Percentiles rank a stretch among this genome's conserved stretches.
Conservation (phyloP, 2,113 vertebrate species). For the Hyla sarda region DNA sequence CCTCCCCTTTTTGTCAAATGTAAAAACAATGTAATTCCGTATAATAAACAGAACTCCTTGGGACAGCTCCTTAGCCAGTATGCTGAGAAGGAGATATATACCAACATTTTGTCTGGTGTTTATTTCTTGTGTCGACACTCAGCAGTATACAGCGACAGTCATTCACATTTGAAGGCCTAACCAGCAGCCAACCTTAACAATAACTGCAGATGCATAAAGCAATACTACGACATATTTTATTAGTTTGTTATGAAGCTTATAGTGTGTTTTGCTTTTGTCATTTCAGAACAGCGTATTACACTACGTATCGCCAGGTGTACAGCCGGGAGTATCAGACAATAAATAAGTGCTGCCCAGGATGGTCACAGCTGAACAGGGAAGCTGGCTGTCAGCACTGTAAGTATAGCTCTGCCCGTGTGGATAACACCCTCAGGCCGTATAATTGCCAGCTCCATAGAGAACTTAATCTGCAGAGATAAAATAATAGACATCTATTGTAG, state of each 20-base stretch:
- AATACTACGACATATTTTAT: neutral
- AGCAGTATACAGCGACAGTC: too few relatives aligned
- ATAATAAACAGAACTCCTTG: too few relatives aligned
- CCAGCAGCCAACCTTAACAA: too few relatives aligned
- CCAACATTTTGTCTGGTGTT: too few relatives aligned
- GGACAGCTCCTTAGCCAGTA: too few relatives aligned
- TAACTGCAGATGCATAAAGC: too few relatives aligned
- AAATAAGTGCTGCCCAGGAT: constrained; percentile 86
- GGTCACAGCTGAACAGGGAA: constrained; percentile 80
- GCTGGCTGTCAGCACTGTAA: constrained; percentile 88
- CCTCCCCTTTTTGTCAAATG: too few relatives aligned
- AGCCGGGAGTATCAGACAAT: constrained; percentile 71
- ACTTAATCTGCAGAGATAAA: neutral
- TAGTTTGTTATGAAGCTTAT: neutral
- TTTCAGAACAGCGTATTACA: constrained; percentile 84
- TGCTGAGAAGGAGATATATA: too few relatives aligned
- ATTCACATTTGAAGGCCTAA: too few relatives aligned
- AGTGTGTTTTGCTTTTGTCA: constrained; percentile 37
- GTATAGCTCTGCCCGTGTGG: constrained; percentile 64
- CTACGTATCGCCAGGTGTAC: constrained; percentile 83
- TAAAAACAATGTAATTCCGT: too few relatives aligned
- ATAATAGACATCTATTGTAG: neutral
- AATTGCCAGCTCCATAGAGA: neutral
- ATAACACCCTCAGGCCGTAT: neutral
- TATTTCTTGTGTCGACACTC: too few relatives aligned